These are phyloP conservation scores for Lasiommata megera DNA, from an alignment of 2,888 invertebrate species.

Conservation along the genomic window DNA sequence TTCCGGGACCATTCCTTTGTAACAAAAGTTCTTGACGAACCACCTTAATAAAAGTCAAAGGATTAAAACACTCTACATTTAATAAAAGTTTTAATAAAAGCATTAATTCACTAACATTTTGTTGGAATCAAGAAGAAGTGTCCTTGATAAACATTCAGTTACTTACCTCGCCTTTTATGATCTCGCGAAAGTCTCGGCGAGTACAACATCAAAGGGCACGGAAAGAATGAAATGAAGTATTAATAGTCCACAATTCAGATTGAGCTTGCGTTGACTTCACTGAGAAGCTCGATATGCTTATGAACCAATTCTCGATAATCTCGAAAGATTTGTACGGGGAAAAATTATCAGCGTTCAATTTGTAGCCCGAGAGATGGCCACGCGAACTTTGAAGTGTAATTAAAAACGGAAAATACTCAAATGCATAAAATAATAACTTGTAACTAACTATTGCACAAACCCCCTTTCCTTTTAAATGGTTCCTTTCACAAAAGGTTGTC, in stretches of 20 bases:
- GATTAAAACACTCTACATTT: conserved; percentile 21
- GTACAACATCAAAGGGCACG: conserved; percentile 12
- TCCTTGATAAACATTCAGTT: conserved; percentile 19
- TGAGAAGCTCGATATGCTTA: conserved; percentile 16
- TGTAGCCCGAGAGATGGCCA: not conserved
- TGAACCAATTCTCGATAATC: conserved; percentile 23
- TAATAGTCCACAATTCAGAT: conserved; percentile 19
- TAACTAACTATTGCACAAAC: too few relatives aligned
- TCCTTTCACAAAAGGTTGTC: too few relatives aligned
- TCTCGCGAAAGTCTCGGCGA: conserved; percentile 20
- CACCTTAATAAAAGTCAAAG: conserved; percentile 22
- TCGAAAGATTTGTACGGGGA: conserved; percentile 14
- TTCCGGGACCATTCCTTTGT: conserved; percentile 2
- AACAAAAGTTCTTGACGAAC: conserved; percentile 9
- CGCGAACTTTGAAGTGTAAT: too few relatives aligned
- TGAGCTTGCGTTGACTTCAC: conserved; percentile 15
- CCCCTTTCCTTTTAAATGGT: too few relatives aligned
- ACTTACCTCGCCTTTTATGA: conserved; percentile 18
- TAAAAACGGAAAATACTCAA: too few relatives aligned
- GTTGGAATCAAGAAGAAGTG: conserved; percentile 7
- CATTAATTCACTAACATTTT: conserved; percentile 14
- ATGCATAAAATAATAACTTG: too few relatives aligned
- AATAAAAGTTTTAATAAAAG: conserved; percentile 23
- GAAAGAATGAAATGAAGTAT: conserved; percentile 13
- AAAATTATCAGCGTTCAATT: conserved; percentile 23